Evolutionary conservation across 2,888 invertebrate species (phyloP).

Genomic region (Callinectes sapidus): DNA sequence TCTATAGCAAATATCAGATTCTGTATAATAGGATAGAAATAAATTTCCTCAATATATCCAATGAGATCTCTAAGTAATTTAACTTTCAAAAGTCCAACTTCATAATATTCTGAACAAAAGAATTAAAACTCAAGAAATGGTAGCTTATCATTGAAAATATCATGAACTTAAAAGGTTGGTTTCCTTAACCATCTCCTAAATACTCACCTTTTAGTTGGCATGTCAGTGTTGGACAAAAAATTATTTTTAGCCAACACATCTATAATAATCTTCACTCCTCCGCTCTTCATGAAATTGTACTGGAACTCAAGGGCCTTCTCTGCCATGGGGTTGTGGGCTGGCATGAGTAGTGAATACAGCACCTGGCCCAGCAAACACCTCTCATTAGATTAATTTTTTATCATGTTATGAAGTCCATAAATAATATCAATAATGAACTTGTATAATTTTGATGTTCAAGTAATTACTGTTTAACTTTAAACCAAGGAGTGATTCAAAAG

Average conservation of each 20-base stretch:
- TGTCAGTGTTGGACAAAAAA: constrained; percentile 87
- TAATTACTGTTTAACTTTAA: neutral
- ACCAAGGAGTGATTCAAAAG: neutral
- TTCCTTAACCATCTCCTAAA: neutral
- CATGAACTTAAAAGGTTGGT: neutral
- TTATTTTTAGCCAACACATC: constrained; percentile 90
- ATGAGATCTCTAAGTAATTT: neutral
- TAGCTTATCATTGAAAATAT: neutral
- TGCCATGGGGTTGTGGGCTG: constrained; percentile 87
- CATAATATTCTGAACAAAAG: neutral
- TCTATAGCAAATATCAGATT: neutral
- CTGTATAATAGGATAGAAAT: neutral
- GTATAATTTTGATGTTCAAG: neutral
- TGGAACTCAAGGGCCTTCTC: constrained; percentile 84
- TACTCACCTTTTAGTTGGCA: constrained; percentile 81
- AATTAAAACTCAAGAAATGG: neutral
- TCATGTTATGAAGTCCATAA: neutral
- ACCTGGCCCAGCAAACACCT: constrained; percentile 78
- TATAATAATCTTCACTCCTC: constrained; percentile 83
- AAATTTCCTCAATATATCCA: neutral
- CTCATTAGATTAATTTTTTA: neutral
- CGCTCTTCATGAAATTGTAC: constrained; percentile 82
- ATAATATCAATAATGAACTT: neutral
- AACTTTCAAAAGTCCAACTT: neutral
- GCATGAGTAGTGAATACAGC: constrained; percentile 93